A percentile compares a stretch with the other conserved stretches of the same genome.
phyloP scores from a whole-genome alignment of 2,797 vertebrate genomes.

The Balearica regulorum region DNA sequence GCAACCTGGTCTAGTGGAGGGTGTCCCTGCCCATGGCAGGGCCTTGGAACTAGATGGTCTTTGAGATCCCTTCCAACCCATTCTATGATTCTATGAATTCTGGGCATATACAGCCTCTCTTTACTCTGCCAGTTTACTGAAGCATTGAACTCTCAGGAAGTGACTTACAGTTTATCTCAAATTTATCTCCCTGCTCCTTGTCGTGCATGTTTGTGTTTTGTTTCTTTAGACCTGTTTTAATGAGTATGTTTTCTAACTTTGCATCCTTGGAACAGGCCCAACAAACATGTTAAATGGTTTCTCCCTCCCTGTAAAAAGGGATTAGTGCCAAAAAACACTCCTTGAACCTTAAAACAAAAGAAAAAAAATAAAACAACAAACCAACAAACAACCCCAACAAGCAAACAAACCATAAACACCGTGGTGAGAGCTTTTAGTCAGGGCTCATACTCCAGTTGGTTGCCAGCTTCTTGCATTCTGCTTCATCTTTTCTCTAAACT shows the following conservation, averaged over 20 bases:
- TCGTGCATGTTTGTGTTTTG: background rate
- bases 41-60: no score
- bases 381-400: background rate
- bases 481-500: constrained; percentile 57
- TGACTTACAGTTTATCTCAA: constrained; percentile 11
- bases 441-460: background rate
- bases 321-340: constrained; percentile 10
- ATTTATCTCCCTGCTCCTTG: constrained; percentile 19
- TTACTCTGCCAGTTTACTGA: background rate
- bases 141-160: background rate
- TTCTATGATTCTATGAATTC: background rate
- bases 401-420: constrained; percentile 33
- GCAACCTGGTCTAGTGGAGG: no score
- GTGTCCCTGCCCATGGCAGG: no score
- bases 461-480: constrained; percentile 32
- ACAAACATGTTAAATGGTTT: background rate
- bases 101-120: background rate
- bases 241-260: constrained; percentile 22
- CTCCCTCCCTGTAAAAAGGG: background rate
- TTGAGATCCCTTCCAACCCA: no score
- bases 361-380: background rate
- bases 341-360: constrained; percentile 32
- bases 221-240: constrained; percentile 45
- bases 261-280: constrained; percentile 42
- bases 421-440: constrained; percentile 25